phyloP scores from a whole-genome alignment of 2,113 vertebrate species.

The Bos javanicus region DNA sequence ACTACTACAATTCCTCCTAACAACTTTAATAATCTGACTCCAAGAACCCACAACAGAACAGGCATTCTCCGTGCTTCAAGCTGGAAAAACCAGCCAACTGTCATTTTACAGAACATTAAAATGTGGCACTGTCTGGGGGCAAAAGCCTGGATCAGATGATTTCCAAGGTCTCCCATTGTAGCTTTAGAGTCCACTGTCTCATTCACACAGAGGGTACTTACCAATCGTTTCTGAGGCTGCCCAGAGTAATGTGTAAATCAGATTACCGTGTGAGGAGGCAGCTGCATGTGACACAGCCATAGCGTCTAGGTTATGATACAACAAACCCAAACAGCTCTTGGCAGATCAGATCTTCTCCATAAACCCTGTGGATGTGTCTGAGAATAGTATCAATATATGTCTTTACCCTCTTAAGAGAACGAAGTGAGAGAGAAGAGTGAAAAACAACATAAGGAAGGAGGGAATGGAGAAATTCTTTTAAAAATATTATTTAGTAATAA shows the following conservation, averaged over 20 bases:
- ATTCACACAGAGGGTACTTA: neutral
- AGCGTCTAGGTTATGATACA: neutral
- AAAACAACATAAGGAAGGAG: neutral
- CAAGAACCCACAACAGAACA: neutral
- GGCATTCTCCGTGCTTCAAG: neutral
- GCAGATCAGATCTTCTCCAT: neutral
- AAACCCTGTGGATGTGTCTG: neutral
- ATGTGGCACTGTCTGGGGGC: neutral
- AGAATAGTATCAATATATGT: neutral
- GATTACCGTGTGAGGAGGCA: neutral
- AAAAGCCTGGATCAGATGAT: neutral
- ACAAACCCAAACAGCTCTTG: neutral
- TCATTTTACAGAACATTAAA: neutral
- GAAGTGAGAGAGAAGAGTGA: neutral
- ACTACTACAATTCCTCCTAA: neutral
- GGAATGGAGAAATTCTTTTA: neutral
- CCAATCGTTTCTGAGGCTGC: neutral
- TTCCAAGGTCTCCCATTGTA: neutral
- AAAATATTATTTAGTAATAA: neutral
- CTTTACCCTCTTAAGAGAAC: neutral
- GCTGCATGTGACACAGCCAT: too few relatives aligned
- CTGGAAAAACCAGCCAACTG: neutral
- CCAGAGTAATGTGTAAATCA: neutral
- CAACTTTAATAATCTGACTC: neutral
- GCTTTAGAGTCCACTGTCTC: neutral